Evolutionary conservation across 2,888 invertebrate species (phyloP).

Genomic region (Cantharis nigra): DNA sequence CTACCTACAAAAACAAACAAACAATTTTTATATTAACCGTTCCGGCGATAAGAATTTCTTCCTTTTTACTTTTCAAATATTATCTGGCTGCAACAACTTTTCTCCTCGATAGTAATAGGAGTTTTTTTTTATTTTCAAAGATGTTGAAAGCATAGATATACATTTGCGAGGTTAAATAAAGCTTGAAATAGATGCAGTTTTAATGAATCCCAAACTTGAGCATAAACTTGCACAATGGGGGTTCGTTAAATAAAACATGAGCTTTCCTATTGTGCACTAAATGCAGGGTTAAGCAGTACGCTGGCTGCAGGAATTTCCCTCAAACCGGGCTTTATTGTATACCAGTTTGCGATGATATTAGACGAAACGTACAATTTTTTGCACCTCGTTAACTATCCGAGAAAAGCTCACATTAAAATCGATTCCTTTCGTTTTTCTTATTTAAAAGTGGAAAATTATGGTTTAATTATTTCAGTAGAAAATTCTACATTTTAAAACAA

Average conservation of each 20-base stretch:
- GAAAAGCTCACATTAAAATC: not conserved
- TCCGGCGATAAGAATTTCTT: not conserved
- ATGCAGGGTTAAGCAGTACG: slow-evolving; percentile 38
- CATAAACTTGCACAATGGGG: slow-evolving; percentile 38
- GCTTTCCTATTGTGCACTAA: slow-evolving; percentile 44
- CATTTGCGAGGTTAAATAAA: slow-evolving; percentile 17
- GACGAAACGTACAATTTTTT: slow-evolving; percentile 15
- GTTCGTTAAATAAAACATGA: slow-evolving; percentile 47
- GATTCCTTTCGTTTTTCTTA: not conserved
- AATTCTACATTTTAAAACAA: not conserved
- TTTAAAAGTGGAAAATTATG: not conserved
- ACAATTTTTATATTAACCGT: not conserved
- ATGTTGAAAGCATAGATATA: not conserved
- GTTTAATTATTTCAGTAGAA: not conserved
- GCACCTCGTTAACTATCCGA: not conserved
- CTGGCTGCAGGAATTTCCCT: slow-evolving; percentile 28
- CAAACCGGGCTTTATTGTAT: slow-evolving; percentile 26
- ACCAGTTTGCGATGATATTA: slow-evolving; percentile 27
- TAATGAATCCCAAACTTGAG: slow-evolving; percentile 35
- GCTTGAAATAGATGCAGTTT: slow-evolving; percentile 27
- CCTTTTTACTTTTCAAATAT: not conserved
- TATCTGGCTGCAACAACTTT: not conserved
- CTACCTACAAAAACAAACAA: not conserved
- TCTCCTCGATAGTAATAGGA: not conserved
- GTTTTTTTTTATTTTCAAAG: not conserved